Evolutionary conservation across 2,113 vertebrate species (phyloP), one percentile per base, ranked within the genome.

Genomic region (Alligator sinensis): DNA sequence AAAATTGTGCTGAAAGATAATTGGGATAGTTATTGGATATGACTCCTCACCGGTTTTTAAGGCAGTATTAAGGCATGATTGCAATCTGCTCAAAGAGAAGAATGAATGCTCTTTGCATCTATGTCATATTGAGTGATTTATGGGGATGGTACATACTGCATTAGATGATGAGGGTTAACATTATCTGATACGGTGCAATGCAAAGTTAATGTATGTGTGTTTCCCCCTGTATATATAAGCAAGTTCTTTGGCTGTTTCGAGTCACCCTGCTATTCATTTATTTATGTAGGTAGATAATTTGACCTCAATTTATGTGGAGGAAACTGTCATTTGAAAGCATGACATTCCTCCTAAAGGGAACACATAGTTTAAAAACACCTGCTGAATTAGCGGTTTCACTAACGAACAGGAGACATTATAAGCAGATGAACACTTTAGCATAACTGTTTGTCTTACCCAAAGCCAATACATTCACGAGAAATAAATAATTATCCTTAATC

Each of bases 1-100:
- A 97, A 97, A 95, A 97, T 83, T 97, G 96, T 95, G 93, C 94
- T 93, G 94, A 87, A 89, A 96, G 94, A 96, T 97, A 97, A 97
- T 97, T 97, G 93, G 94, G 96, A 97, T 94, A 97, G 94, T 97
- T 97, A 97, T 96, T 97, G 96, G 92, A 96, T 96, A 97, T 96
- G 97, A 97, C 96, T 97, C 91, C 96, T 97, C 94, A 85, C 89
- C 89, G 83, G 89, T 4, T 93, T 97, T 97, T 97, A 94, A 96
- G 96, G 80, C 96, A 88, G 78, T 96, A 97, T 97, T 95, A 94
- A 96, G 94, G 94, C 89, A 97, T 86, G 93, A 95, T 94, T 96
- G 94, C 95, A 96, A 96, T 93, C 94, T 96, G 84, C 94, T 97
- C 97, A 95, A 95, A 97, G 94, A 96, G 96, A 97, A 96, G 77